These are phyloP conservation scores for Belgica antarctica DNA, from an alignment of 2,888 invertebrate species.

Conservation along the genomic window DNA sequence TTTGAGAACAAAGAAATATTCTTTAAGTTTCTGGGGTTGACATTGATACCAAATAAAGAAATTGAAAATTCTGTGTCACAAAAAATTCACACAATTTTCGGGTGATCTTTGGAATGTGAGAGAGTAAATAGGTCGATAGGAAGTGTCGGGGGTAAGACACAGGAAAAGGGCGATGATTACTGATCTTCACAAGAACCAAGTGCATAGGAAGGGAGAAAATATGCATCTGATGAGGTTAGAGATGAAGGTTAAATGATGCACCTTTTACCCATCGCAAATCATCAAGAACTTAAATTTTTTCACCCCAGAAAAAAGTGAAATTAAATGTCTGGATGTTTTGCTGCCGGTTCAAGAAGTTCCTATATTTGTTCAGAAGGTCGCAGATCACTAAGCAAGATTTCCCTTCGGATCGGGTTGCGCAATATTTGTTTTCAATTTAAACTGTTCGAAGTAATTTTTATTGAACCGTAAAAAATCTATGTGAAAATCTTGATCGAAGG, in stretches of 20 bases:
- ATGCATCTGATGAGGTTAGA: slow-evolving; percentile 42
- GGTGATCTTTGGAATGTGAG: slow-evolving; percentile 17
- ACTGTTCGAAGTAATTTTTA: slow-evolving; percentile 5
- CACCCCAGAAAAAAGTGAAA: slow-evolving; percentile 21
- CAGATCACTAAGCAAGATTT: not conserved
- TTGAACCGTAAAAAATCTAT: not conserved
- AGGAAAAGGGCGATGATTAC: slow-evolving; percentile 1
- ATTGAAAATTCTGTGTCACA: not conserved
- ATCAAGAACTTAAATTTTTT: not conserved
- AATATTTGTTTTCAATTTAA: slow-evolving; percentile 40
- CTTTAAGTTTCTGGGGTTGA: slow-evolving; percentile 4
- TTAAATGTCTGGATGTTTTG: slow-evolving; percentile 9
- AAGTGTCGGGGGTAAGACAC: not conserved
- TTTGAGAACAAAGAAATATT: not conserved
- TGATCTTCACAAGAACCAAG: slow-evolving; percentile 5
- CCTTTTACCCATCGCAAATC: slow-evolving; percentile 13
- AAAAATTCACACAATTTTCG: slow-evolving; percentile 26
- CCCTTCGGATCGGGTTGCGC: slow-evolving; percentile 4
- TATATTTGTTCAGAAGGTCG: slow-evolving; percentile 36
- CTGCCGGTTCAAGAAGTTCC: slow-evolving; percentile 14
- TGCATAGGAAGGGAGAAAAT: not conserved
- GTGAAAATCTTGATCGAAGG: slow-evolving; percentile 7
- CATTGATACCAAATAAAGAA: slow-evolving; percentile 24
- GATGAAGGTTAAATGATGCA: slow-evolving; percentile 43
- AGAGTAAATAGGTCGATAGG: slow-evolving; percentile 3